Conservation (phyloP, 2,888 invertebrate species). For the Conomelus anceps region DNA sequence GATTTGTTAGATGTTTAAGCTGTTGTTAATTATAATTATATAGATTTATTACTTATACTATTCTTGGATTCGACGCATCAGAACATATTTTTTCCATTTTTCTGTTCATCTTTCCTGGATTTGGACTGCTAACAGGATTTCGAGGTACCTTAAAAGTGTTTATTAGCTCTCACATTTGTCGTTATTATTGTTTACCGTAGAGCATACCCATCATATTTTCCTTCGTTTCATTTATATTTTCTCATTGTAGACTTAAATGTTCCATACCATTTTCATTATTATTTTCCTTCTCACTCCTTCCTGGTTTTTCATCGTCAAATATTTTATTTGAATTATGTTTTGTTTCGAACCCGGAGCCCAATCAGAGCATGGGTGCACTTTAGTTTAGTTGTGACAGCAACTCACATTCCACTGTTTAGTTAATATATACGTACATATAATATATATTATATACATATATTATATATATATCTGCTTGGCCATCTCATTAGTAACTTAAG, state of each 20-base stretch:
- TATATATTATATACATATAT: conserved; percentile 22
- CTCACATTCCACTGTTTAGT: conserved; percentile 10
- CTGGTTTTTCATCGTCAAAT: conserved; percentile 26
- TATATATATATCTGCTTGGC: conserved; percentile 34
- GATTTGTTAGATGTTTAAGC: conserved; percentile 8
- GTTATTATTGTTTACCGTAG: conserved; percentile 33
- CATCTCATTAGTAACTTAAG: conserved; percentile 39
- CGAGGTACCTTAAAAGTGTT: conserved; percentile 60
- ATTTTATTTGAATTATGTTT: conserved; percentile 17
- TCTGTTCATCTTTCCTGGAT: conserved; percentile 37
- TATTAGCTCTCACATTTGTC: conserved; percentile 30
- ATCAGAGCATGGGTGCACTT: conserved; percentile 12
- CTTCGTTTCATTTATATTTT: conserved; percentile 20
- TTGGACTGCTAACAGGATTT: conserved; percentile 67
- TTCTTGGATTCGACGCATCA: conserved; percentile 15
- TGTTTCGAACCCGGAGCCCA: conserved; percentile 3
- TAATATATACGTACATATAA: conserved; percentile 23
- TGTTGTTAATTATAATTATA: conserved; percentile 3
- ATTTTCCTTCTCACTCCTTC: conserved; percentile 23
- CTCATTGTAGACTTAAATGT: conserved; percentile 26
- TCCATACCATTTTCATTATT: conserved; percentile 18
- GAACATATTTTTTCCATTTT: conserved; percentile 41
- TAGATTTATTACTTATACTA: neutral
- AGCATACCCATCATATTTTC: conserved; percentile 26
- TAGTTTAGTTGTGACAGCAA: conserved; percentile 17